These are phyloP conservation scores for Tetranychus piercei DNA, from an alignment of 2,888 invertebrate species.

Conservation along the genomic window DNA sequence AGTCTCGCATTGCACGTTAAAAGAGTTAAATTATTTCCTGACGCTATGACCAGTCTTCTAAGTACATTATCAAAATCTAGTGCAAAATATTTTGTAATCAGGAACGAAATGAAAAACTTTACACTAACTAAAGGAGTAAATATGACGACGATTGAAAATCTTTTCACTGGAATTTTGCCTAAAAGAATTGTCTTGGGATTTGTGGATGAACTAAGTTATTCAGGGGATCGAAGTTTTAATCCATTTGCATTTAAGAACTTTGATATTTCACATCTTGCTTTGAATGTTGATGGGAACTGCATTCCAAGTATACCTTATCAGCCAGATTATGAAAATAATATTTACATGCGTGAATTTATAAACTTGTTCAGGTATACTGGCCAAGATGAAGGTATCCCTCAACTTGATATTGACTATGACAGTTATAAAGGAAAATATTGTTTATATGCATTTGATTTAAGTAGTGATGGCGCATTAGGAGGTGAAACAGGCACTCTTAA, in stretches of 20 bases:
- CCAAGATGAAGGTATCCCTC: conserved; percentile 6
- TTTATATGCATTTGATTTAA: not conserved
- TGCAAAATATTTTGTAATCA: not conserved
- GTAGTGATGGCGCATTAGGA: too few relatives aligned
- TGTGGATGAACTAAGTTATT: not conserved
- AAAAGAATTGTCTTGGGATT: conserved; percentile 1
- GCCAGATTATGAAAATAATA: conserved; percentile 11
- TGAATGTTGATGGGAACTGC: conserved; percentile 6
- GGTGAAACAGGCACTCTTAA: too few relatives aligned
- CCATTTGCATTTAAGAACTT: not conserved
- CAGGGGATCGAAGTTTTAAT: not conserved
- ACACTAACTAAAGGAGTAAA: not conserved
- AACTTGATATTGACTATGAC: not conserved
- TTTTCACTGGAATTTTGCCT: conserved; percentile 12
- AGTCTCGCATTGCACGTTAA: not conserved
- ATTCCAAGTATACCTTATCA: not conserved
- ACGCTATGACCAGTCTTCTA: not conserved
- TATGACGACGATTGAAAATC: not conserved
- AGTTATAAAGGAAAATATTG: not conserved
- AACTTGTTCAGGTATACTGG: not conserved
- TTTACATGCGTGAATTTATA: not conserved
- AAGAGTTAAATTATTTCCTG: not conserved
- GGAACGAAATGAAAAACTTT: conserved; percentile 8
- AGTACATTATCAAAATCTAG: not conserved
- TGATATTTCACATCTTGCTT: not conserved